A percentile compares a stretch with the other conserved stretches of the same genome.
These are phyloP conservation scores for Limosa lapponica DNA, from an alignment of 2,797 vertebrate genomes.

Conservation along the genomic window DNA sequence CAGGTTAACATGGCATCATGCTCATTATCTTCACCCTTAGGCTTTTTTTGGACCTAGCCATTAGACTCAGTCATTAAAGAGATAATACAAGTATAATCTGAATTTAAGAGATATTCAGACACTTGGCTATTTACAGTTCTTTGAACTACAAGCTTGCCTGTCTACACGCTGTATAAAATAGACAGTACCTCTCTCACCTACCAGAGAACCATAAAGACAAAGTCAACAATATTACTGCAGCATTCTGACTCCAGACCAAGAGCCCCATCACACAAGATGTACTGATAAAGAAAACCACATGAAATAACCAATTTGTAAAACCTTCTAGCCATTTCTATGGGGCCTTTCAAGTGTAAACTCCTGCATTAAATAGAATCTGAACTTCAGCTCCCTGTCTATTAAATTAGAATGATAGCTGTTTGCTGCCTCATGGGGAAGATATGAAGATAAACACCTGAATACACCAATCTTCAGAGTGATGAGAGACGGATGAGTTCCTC, in stretches of 20 bases:
- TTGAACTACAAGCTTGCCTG: not conserved
- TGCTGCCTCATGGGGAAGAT: not conserved
- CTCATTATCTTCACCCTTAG: not conserved
- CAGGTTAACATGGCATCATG: not conserved
- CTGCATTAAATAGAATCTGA: not conserved
- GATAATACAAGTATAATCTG: not conserved
- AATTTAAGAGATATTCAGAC: not conserved
- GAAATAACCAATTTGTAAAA: not conserved
- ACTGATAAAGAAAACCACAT: not conserved
- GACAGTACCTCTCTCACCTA: not conserved
- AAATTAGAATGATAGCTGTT: not conserved
- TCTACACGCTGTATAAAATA: not conserved
- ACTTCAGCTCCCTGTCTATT: not conserved
- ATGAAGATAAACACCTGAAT: not conserved
- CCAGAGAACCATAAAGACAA: not conserved
- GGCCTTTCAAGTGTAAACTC: not conserved
- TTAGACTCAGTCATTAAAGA: not conserved
- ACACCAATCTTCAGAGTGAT: not conserved
- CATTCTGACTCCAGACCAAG: not conserved
- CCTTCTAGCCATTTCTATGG: not conserved
- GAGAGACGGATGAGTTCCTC: not conserved
- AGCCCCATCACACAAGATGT: not conserved
- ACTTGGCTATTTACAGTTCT: not conserved
- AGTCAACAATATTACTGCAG: not conserved
- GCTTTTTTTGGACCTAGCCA: not conserved